phyloP scores from a whole-genome alignment of 2,888 invertebrate species.

The Theristus sp. region DNA sequence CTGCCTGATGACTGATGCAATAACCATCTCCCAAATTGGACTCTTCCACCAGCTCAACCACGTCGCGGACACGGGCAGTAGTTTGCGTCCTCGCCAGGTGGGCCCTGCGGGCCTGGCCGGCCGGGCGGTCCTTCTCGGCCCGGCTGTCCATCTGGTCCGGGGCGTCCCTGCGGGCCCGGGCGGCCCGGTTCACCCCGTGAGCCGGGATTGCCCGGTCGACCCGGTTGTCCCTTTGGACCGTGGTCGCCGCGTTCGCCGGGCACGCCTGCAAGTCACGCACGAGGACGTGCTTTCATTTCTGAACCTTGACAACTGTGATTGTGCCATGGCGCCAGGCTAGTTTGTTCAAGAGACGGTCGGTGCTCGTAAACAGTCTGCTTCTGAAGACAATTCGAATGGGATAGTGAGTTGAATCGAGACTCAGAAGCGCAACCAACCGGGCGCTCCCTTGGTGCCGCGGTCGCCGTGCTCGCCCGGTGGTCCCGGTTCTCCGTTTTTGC shows the following conservation, averaged over 20 bases:
- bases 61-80: not conserved
- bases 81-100: not conserved
- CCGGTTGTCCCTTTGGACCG: not conserved
- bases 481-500: not conserved
- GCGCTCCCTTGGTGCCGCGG: not conserved
- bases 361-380: no score
- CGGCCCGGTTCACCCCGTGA: not conserved
- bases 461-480: not conserved
- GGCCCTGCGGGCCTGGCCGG: not conserved
- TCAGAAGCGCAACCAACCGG: no score
- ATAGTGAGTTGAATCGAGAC: no score
- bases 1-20: no score
- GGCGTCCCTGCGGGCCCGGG: not conserved
- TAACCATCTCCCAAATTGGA: not conserved
- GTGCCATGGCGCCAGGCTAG: no score
- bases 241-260: not conserved
- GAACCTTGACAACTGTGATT: no score
- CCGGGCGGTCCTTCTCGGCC: not conserved
- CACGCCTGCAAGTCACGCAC: not conserved
- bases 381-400: no score
- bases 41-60: not conserved
- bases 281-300: no score
- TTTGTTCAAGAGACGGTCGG: no score
- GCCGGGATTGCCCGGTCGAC: conserved; percentile 1
- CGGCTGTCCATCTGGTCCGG: not conserved